phyloP scores from a whole-genome alignment of 2,888 invertebrate species.

The Holacanthella duospinosa region DNA sequence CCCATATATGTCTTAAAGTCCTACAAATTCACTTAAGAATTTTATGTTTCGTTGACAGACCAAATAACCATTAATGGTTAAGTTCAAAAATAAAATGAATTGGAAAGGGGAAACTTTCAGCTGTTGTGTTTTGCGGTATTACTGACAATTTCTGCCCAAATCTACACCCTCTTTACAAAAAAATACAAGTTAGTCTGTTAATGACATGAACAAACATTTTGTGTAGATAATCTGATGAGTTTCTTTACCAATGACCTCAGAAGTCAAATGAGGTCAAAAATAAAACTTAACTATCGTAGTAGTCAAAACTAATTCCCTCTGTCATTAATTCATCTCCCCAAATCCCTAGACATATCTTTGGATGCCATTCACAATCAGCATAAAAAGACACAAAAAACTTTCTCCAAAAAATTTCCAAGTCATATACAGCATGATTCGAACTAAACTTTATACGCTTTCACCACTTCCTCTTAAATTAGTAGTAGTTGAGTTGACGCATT shows the following conservation, averaged over 20 bases:
- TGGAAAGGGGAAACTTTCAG: background rate
- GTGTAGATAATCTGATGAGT: background rate
- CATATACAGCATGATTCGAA: too few species aligned
- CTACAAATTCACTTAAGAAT: background rate
- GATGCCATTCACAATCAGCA: background rate
- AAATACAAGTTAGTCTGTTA: background rate
- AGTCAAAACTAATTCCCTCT: background rate
- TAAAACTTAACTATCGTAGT: background rate
- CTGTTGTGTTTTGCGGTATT: background rate
- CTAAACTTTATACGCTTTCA: too few species aligned
- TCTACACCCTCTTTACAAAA: background rate
- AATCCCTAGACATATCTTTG: background rate
- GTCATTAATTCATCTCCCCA: background rate
- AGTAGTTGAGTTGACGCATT: too few species aligned
- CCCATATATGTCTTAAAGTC: too few species aligned
- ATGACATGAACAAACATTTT: background rate
- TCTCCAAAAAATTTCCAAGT: too few species aligned
- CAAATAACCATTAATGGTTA: background rate
- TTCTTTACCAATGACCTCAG: background rate
- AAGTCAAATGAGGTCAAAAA: background rate
- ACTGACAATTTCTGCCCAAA: background rate
- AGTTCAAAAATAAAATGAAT: background rate
- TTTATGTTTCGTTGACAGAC: constrained; percentile 2
- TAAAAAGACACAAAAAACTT: too few species aligned
- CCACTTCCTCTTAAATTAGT: too few species aligned